These are phyloP conservation scores for Cyrtodaria siliqua DNA, from an alignment of 2,888 invertebrate genomes.

Conservation along the genomic window DNA sequence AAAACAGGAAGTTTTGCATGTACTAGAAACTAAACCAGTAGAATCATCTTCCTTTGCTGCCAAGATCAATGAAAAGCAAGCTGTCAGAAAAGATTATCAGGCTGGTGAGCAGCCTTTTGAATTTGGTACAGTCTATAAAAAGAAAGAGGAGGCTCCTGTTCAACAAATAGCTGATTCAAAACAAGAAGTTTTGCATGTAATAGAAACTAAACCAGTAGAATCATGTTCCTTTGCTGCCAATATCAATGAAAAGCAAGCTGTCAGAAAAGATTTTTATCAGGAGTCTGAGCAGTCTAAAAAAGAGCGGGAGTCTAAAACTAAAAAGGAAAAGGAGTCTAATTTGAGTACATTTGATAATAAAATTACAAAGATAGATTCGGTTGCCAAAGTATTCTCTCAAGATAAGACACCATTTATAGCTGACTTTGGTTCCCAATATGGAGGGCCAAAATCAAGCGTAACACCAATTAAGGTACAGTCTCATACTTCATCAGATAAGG, in stretches of 20 bases:
- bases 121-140: background rate
- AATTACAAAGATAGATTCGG: background rate
- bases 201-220: background rate
- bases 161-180: background rate
- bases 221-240: background rate
- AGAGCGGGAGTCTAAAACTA: background rate
- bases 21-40: too few relatives aligned
- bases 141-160: background rate
- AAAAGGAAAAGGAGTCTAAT: conserved; percentile 8
- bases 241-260: background rate
- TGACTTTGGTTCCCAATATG: background rate
- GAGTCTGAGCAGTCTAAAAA: background rate
- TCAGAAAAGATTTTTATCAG: background rate
- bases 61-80: too few relatives aligned
- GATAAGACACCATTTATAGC: too few relatives aligned
- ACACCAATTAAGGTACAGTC: background rate
- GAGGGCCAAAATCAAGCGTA: background rate
- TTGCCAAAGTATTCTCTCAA: background rate
- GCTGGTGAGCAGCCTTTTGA: too few relatives aligned
- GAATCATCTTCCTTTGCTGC: too few relatives aligned
- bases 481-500: conserved; percentile 21
- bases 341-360: background rate
- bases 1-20: background rate
- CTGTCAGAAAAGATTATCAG: background rate
- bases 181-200: background rate